A percentile compares a stretch with the other conserved stretches of the same genome.
phyloP scores from a whole-genome alignment of 2,113 vertebrate genomes.

The Coracopsis vasa region DNA sequence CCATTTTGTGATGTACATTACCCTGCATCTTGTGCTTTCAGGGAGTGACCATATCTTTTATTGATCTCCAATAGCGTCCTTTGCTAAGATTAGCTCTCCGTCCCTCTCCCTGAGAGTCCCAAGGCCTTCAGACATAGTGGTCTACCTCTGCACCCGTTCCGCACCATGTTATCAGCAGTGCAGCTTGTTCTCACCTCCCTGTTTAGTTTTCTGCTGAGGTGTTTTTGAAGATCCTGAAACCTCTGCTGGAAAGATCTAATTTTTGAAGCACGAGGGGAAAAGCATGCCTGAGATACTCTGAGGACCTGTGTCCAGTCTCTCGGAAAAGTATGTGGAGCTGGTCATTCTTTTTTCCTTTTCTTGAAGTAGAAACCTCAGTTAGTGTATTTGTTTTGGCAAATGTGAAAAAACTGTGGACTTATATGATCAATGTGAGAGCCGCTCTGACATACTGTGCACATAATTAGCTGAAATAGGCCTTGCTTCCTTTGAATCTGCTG shows the following conservation, averaged over 20 bases:
- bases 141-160: background rate
- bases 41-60: background rate
- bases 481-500: background rate
- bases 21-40: background rate
- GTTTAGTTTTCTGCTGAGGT: background rate
- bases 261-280: background rate
- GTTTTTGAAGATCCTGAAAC: background rate
- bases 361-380: background rate
- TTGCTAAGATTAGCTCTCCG: background rate
- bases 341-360: background rate
- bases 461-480: background rate
- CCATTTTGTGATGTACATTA: background rate
- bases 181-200: background rate
- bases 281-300: fast-evolving
- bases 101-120: background rate
- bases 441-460: background rate
- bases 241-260: background rate
- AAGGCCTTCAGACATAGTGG: fast-evolving
- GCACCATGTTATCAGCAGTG: background rate
- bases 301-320: background rate
- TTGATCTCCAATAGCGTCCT: background rate
- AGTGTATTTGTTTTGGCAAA: background rate
- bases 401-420: background rate
- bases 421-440: fast-evolving
- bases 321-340: background rate